Evolutionary conservation across 2,888 invertebrate genomes (phyloP), one percentile per base, ranked within the genome.

Genomic region (Ophion obscuratus): DNA sequence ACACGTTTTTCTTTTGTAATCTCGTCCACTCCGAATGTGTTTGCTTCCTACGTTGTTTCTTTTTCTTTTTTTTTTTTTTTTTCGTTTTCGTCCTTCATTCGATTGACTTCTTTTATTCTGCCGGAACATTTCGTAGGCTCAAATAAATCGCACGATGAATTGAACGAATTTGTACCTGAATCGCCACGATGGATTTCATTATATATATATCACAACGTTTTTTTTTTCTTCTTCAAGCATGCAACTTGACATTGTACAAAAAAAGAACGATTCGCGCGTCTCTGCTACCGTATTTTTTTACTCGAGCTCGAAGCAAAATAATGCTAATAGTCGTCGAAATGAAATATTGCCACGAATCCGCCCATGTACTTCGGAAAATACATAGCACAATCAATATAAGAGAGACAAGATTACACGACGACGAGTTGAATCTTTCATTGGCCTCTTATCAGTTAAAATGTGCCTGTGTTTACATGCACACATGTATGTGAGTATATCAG

Each of bases 111-210:
- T 67, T 17, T 66, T 40, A 53, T 81, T 61, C 61, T 40, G 71
- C 66, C 17, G 57, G 9, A n/a, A 17, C 17, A 6, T 47, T 27
- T 83, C n/a, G 73, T 40, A 62, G 24, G 17, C 57, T 17, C 57
- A 57, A 75, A 47, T 27, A 31, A 74, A 67, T n/a, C 10, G 44
- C 57, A 70, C 75, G 80, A 70, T 24, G 57, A 85, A 31, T 67
- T 40, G 68, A 70, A 11, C 64, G 67, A 82, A 53, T 75, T 66
- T 86, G 87, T 87, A 87, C 86, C 87, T 87, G 87, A 87, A 87
- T 71, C 73, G 71, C 53, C 76, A 59, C 53, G 27, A 64, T 44
- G 59, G 75, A 36, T 82, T 75, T 75, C 71, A 70, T 79, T 47
- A 31, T 10, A 62, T 14, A 62, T 14, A 64, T 66, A 61, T 44